These are phyloP conservation scores for Rhizomys pruinosus DNA, from an alignment of 2,113 vertebrate genomes.

Conservation along the genomic window DNA sequence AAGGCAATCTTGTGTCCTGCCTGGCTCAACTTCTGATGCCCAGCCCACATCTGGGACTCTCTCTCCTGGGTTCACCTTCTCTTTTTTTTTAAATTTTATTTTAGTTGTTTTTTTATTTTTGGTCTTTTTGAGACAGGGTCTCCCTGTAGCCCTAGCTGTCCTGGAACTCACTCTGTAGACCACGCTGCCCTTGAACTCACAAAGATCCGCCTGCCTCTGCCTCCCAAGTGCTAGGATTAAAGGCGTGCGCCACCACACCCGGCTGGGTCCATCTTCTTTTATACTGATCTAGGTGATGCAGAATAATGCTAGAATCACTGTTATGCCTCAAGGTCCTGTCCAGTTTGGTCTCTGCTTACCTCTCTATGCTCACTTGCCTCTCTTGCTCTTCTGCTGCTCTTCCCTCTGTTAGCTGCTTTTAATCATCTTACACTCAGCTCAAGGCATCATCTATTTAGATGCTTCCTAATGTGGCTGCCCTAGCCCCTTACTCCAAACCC, in stretches of 20 bases:
- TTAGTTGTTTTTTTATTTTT: no score
- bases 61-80: not conserved
- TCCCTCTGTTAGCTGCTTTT: not conserved
- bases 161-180: no score
- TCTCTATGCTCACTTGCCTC: not conserved
- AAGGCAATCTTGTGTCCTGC: not conserved
- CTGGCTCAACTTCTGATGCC: no score
- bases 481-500: not conserved
- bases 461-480: not conserved
- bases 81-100: no score
- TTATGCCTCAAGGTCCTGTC: not conserved
- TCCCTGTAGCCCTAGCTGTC: no score
- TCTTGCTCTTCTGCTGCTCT: not conserved
- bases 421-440: not conserved
- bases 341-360: not conserved
- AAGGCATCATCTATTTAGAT: not conserved
- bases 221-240: no score
- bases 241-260: no score
- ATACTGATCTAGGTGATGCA: not conserved
- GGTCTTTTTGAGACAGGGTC: no score
- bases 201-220: no score
- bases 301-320: conserved; percentile 38
- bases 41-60: not conserved
- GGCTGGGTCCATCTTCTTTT: not conserved
- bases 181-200: no score